A percentile compares a stretch with the other conserved stretches of the same genome.
Evolutionary conservation across 2,797 vertebrate species (phyloP).

Genomic region (Loris lydekkerianus): DNA sequence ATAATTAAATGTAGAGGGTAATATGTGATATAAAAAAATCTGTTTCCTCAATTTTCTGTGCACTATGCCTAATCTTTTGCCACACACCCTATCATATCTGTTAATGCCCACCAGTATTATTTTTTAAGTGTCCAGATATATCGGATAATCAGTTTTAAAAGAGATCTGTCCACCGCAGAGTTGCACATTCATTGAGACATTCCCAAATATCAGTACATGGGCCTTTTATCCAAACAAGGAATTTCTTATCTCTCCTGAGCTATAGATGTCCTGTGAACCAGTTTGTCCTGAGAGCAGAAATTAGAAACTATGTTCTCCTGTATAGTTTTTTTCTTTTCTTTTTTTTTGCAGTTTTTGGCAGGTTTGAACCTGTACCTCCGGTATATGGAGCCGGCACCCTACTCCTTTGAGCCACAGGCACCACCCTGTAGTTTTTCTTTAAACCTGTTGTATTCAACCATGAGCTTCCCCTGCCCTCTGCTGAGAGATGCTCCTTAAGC

Average conservation of each 20-base stretch:
- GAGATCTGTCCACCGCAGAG: background rate
- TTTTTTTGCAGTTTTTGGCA: too few species aligned
- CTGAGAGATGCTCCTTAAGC: background rate
- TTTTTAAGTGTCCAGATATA: background rate
- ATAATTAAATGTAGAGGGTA: background rate
- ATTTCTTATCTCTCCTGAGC: background rate
- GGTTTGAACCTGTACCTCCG: too few species aligned
- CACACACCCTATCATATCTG: background rate
- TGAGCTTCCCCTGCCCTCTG: background rate
- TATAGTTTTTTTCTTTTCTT: background rate
- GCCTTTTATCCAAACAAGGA: background rate
- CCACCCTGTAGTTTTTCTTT: background rate
- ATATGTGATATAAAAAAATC: background rate
- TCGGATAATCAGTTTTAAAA: slow-evolving; percentile 31
- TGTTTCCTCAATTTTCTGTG: background rate
- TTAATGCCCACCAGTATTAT: background rate
- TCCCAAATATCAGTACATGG: background rate
- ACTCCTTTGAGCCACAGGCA: too few species aligned
- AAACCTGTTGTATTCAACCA: background rate
- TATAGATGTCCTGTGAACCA: background rate
- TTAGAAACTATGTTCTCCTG: background rate
- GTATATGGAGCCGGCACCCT: too few species aligned
- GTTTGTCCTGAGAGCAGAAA: background rate
- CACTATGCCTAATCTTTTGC: background rate
- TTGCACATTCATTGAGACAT: background rate